Conservation (phyloP, 2,113 vertebrate genomes). For the Barnardius zonarius region DNA sequence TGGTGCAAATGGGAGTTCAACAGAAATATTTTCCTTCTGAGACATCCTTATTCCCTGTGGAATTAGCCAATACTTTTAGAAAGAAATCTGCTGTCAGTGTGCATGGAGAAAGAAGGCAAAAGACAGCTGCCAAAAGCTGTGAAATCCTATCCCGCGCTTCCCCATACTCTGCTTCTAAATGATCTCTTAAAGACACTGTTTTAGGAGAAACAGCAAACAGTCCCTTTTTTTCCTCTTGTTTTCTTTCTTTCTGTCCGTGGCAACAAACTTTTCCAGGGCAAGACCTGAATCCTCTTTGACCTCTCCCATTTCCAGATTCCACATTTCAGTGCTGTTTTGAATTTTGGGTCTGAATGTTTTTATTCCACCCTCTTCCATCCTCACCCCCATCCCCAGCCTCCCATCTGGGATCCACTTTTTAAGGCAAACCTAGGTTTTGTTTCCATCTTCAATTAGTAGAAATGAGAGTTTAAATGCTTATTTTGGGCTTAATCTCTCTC, state of each 20-base stretch:
- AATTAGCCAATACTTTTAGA: neutral
- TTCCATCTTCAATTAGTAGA: neutral
- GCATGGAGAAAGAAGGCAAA: conserved; percentile 26
- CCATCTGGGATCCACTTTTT: neutral
- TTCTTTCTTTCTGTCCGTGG: neutral
- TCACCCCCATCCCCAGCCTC: neutral
- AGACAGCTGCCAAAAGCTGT: conserved; percentile 51
- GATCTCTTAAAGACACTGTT: neutral
- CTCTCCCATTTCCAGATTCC: neutral
- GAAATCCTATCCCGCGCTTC: conserved; percentile 41
- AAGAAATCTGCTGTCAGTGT: neutral
- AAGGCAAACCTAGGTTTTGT: neutral
- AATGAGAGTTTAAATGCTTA: neutral
- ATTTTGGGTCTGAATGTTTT: neutral
- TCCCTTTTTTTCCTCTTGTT: neutral
- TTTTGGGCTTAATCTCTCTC: neutral
- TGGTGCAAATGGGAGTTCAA: neutral
- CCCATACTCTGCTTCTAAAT: neutral
- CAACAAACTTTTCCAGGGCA: neutral
- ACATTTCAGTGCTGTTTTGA: neutral
- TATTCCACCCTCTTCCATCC: neutral
- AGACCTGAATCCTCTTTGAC: neutral
- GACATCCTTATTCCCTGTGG: neutral
- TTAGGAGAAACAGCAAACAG: conserved; percentile 5
- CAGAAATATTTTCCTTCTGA: neutral